These are phyloP conservation scores for Naso thynnoides DNA, from an alignment of 2,797 vertebrate species.

Conservation along the genomic window DNA sequence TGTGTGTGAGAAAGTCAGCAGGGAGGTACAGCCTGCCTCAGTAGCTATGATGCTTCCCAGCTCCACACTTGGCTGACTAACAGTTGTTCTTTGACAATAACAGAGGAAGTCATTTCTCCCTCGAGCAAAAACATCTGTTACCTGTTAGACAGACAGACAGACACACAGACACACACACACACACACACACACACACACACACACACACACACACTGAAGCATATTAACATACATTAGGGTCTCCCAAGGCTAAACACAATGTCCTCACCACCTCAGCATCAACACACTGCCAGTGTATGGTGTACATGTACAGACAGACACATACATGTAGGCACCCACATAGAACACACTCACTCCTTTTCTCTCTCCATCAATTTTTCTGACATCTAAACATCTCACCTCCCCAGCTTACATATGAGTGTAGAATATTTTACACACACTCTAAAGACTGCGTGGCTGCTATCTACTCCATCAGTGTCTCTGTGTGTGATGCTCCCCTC, in stretches of 20 bases:
- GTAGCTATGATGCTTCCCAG: conserved; percentile 70
- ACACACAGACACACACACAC: conserved; percentile 11
- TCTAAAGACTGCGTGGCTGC: neutral
- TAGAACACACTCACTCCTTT: neutral
- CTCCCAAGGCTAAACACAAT: conserved; percentile 44
- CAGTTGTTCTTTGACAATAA: conserved; percentile 73
- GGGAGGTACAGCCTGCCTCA: conserved; percentile 44
- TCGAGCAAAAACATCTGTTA: conserved; percentile 72
- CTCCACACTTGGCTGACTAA: conserved; percentile 53
- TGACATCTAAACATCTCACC: conserved; percentile 24
- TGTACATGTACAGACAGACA: conserved; percentile 15
- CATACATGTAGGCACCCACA: conserved; percentile 1
- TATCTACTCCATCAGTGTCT: conserved; percentile 38
- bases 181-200: conserved; percentile 6
- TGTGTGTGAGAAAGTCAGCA: conserved; percentile 42
- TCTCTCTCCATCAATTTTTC: neutral
- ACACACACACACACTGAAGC: conserved; percentile 12
- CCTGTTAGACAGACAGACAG: conserved; percentile 54
- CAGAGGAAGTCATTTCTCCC: conserved; percentile 76
- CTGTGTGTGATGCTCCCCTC: conserved; percentile 40
- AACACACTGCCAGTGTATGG: conserved; percentile 37
- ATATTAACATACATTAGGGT: conserved; percentile 55
- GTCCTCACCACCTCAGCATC: conserved; percentile 50
- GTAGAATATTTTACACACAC: conserved; percentile 29
- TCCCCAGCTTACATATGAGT: neutral